phyloP scores from a whole-genome alignment of 2,113 vertebrate genomes.

The Microcebus jonahi region DNA sequence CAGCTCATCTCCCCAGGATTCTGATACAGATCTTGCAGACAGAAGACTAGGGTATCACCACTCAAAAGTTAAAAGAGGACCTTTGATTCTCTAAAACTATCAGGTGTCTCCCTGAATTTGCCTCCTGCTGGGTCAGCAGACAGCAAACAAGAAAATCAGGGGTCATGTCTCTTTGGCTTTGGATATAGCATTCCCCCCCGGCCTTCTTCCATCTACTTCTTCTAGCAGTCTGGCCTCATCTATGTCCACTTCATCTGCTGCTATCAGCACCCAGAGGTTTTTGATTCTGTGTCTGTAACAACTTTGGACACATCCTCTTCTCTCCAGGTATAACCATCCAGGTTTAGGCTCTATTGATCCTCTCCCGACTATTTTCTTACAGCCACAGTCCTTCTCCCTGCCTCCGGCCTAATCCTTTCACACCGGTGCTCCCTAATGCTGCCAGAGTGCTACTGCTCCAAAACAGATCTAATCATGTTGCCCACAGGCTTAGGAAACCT shows the following conservation, averaged over 20 bases:
- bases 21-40: background rate
- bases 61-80: background rate
- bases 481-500: background rate
- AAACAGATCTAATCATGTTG: background rate
- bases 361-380: background rate
- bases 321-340: background rate
- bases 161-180: background rate
- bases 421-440: background rate
- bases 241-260: background rate
- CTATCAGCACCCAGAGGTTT: background rate
- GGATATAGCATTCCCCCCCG: background rate
- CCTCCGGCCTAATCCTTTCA: background rate
- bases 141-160: background rate
- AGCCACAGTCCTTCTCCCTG: background rate
- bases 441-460: background rate
- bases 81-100: background rate
- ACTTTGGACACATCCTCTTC: background rate
- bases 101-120: background rate
- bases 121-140: background rate
- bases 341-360: background rate
- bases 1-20: background rate
- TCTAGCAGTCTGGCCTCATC: background rate
- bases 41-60: background rate
- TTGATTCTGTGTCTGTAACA: background rate
- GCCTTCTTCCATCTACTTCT: background rate